Evolutionary conservation across 2,113 vertebrate species (phyloP).

Genomic region (Zosterops hypoxanthus): DNA sequence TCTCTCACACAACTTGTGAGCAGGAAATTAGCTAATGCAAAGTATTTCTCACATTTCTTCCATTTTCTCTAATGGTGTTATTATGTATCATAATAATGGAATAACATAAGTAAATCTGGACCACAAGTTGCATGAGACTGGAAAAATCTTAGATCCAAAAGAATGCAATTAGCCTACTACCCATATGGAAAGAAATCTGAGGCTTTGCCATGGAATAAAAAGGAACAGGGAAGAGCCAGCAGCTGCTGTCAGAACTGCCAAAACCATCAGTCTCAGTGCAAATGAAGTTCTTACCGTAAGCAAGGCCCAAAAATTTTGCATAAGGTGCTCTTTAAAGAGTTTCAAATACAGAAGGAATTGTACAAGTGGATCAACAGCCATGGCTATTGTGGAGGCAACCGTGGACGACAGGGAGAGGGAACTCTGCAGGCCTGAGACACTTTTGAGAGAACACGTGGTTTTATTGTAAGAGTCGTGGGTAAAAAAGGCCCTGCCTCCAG

Average conservation of each 20-base stretch:
- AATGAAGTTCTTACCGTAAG: background rate
- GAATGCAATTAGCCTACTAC: background rate
- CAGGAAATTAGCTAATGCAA: background rate
- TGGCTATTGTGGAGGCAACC: too few relatives aligned
- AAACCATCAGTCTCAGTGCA: background rate
- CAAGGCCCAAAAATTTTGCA: background rate
- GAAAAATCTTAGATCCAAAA: background rate
- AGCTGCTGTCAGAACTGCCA: background rate
- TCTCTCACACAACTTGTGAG: background rate
- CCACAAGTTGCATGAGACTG: background rate
- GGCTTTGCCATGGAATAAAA: background rate
- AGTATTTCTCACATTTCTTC: background rate
- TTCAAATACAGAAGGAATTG: background rate
- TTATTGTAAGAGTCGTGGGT: too few relatives aligned
- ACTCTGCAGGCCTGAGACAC: too few relatives aligned
- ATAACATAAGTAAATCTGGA: background rate
- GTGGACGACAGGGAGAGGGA: too few relatives aligned
- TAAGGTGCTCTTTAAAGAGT: background rate
- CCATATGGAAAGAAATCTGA: background rate
- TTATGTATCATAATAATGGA: background rate
- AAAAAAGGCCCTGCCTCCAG: too few relatives aligned
- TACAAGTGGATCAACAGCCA: background rate
- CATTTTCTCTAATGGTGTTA: background rate
- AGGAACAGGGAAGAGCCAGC: background rate
- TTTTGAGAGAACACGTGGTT: too few relatives aligned